Evolutionary conservation across 2,113 vertebrate species (phyloP), one percentile per base, ranked within the genome.

Genomic region (Serilophus lunatus): DNA sequence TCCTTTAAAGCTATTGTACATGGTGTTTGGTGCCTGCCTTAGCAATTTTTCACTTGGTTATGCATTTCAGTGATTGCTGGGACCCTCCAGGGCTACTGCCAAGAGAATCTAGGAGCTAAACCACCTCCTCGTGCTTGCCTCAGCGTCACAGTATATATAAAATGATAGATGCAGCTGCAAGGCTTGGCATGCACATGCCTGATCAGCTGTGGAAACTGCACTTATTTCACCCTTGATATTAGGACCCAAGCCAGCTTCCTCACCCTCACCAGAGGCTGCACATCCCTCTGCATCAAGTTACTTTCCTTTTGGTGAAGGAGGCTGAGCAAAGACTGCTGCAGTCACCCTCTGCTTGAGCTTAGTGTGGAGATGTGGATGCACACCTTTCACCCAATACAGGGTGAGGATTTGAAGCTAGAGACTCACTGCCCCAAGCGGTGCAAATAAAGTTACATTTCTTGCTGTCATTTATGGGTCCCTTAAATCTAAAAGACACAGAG

Each of bases 231-330:
- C 70, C 93, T 95, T 54, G 53, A 95, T 13, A 35, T 50, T 78
- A 82, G 93, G 92, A 87, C 24, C 33, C 22, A 33, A 44, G 92
- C 95, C 95, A 92, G 87, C 72, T 92, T 77, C 76, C 86, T 74
- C 7, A 7, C 19, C 36, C 59, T 88, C 68, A 8, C 49, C 57
- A 18, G 31, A 70, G 44, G 57, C 72, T 74, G 72, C 56, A 70
- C 33, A 35, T 22, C 38, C 42, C 56, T 59, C 77, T 57, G 19
- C 3, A 9, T 33, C 44, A 54, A 53, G 82, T 26, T 6, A 16
- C 9, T 40, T 13, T 5, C 40, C 57, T 83, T 51, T 22, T 0
- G 1, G 10, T 23, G 35, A 57, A 72, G 75, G 23, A 74, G 51
- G 17, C 36, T 76, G 63, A 72, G 74, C 57, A 54, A 70, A 85